Percentiles rank a stretch among this genome's conserved stretches.
Evolutionary conservation across 2,113 vertebrate genomes (phyloP).

Genomic region (Peromyscus leucopus): DNA sequence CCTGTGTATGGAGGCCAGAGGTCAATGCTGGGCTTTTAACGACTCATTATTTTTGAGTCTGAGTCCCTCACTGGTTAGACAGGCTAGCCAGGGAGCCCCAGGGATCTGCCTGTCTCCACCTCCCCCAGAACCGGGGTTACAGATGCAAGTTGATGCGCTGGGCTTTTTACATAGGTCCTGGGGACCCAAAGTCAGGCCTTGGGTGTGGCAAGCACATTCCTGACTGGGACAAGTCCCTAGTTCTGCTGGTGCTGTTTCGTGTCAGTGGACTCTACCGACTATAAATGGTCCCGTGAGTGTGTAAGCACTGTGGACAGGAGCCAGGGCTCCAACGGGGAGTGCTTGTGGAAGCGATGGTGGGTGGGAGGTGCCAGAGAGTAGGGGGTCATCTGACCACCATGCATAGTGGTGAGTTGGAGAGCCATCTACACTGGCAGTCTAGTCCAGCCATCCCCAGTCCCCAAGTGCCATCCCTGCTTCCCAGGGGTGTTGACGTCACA

Average conservation of each 20-base stretch:
- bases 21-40: neutral
- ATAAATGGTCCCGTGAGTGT: neutral
- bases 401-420: neutral
- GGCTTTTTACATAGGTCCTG: neutral
- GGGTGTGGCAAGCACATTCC: neutral
- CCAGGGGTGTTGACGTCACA: neutral
- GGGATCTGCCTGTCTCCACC: neutral
- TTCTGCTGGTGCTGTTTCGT: neutral
- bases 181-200: neutral
- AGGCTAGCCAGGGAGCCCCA: neutral
- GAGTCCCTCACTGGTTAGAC: neutral
- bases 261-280: neutral
- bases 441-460: rapidly evolving
- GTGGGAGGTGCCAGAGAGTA: neutral
- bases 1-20: neutral
- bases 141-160: no score
- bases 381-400: neutral
- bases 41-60: neutral
- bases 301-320: neutral
- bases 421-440: no score
- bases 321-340: neutral
- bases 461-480: neutral
- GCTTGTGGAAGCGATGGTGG: no score
- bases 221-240: neutral
- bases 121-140: neutral